These are phyloP conservation scores for Julus scanicus DNA, from an alignment of 2,888 invertebrate genomes.

Conservation along the genomic window DNA sequence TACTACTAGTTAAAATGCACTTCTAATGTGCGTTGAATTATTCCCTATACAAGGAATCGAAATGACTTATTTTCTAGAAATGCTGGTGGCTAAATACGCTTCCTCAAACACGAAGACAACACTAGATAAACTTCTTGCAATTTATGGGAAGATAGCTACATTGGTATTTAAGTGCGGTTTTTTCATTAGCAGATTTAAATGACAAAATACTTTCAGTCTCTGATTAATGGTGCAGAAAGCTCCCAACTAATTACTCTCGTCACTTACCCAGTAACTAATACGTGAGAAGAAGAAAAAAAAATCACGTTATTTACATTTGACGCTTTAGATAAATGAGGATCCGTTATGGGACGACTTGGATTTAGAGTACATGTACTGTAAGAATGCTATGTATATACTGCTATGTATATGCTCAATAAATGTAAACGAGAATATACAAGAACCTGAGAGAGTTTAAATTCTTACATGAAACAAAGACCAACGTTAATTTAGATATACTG, in stretches of 20 bases:
- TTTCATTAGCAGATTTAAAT: slow-evolving; percentile 1
- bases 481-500: too few species aligned
- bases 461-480: too few species aligned
- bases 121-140: not conserved
- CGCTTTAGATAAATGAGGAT: not conserved
- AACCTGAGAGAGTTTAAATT: too few species aligned
- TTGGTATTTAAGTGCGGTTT: not conserved
- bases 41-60: too few species aligned
- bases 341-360: not conserved
- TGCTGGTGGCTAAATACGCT: not conserved
- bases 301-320: slow-evolving; percentile 15
- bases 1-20: too few species aligned
- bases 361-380: not conserved
- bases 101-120: not conserved
- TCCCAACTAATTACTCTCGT: not conserved
- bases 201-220: not conserved
- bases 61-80: not conserved
- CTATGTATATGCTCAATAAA: too few species aligned
- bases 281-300: not conserved
- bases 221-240: slow-evolving; percentile 1
- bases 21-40: too few species aligned
- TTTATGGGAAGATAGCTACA: not conserved
- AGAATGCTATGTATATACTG: too few species aligned
- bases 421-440: too few species aligned
- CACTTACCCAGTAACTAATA: not conserved